These are phyloP conservation scores for Catagonus wagneri DNA, from an alignment of 2,113 vertebrate genomes.

Conservation along the genomic window DNA sequence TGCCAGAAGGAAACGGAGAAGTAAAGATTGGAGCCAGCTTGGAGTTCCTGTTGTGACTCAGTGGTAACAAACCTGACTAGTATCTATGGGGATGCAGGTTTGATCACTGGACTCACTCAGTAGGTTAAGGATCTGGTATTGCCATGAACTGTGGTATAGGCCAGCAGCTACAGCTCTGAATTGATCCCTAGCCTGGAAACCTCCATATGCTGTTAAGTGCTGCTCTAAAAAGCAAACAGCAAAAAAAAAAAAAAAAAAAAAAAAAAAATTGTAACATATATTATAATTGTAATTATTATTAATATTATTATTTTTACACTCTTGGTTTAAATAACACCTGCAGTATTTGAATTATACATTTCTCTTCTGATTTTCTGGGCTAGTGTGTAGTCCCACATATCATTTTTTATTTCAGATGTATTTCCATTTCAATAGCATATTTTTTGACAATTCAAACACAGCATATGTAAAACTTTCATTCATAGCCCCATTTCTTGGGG, in stretches of 20 bases:
- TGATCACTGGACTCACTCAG: too few species aligned
- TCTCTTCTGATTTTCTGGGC: not conserved
- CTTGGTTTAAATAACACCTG: not conserved
- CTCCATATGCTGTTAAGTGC: too few species aligned
- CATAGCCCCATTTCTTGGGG: not conserved
- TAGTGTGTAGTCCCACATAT: not conserved
- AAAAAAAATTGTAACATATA: not conserved
- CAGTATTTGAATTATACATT: not conserved
- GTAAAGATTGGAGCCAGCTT: too few species aligned
- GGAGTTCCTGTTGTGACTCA: too few species aligned
- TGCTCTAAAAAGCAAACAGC: too few species aligned
- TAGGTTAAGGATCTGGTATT: too few species aligned
- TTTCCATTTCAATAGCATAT: not conserved
- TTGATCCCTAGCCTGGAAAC: too few species aligned
- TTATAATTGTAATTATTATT: not conserved
- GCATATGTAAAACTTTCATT: not conserved
- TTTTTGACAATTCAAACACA: not conserved
- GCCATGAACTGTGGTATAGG: too few species aligned
- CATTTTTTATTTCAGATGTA: not conserved
- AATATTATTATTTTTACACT: not conserved
- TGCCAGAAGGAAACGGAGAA: not conserved
- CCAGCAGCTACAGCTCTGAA: too few species aligned
- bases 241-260: too few species aligned
- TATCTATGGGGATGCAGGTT: too few species aligned
- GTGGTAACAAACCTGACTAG: too few species aligned